Evolutionary conservation across 2,113 vertebrate genomes (phyloP), one percentile per base, ranked within the genome.

Genomic region (Polypterus bichir): DNA sequence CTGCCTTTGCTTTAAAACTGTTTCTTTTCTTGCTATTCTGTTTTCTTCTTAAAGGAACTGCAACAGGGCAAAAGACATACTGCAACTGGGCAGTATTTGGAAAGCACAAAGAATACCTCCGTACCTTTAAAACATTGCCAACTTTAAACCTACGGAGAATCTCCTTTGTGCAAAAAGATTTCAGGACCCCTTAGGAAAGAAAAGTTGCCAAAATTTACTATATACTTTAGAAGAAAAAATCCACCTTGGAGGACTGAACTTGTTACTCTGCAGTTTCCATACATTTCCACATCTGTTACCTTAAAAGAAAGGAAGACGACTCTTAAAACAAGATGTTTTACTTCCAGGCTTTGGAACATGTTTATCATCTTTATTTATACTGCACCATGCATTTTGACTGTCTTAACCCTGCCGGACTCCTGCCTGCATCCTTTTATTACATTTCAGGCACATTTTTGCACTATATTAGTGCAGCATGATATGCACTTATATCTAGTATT

Each of bases 391-490:
- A 58, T 86, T 79, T 86, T 79, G 87, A 84, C 80, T 81, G 82
- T 79, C 77, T 77, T 76, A 81, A 70, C 77, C 49, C 64, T 83
- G 68, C 72, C 78, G 78, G 78, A 87, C 78, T 75, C 72, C 83
- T 82, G 84, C 86, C 87, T 85, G 76, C 72, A 82, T 85, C 77
- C 79, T 81, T 82, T 81, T 81, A 79, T 83, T 86, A 79, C 66
- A 69, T 79, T 83, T 84, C 89, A 92, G 91, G 86, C 84, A 77
- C 86, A 81, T 89, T 89, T 85, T 91, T 91, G 94, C 94, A 98
- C 96, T 98, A 98, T 95, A 93, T 98, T 98, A 98, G 96, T 97
- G 96, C 94, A 91, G 91, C 90, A 88, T 90, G 91, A 89, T 90
- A 91, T 90, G 89, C 89, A 90, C 83, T 90, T 78, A 85, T 85